Percentiles rank a stretch among this genome's conserved stretches.
Conservation (phyloP, 2,888 invertebrate genomes). For the Carcina quercana region DNA sequence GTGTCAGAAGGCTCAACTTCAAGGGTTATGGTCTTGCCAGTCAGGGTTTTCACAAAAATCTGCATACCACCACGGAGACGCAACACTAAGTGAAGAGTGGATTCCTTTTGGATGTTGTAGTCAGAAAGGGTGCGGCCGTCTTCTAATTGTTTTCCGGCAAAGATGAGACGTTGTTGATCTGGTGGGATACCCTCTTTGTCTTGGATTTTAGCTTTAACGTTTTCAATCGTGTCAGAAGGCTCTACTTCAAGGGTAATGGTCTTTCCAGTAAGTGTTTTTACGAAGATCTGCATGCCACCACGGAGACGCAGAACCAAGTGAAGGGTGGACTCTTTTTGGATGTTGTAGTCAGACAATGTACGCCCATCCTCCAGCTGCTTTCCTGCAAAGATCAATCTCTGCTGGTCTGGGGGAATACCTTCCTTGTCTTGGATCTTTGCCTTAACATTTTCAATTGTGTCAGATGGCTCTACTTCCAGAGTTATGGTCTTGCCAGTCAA, state of each 20-base stretch:
- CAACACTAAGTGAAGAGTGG: constrained; percentile 22
- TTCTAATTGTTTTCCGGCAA: constrained; percentile 21
- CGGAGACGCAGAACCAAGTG: constrained; percentile 18
- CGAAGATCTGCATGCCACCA: constrained; percentile 10
- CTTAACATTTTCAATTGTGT: constrained; percentile 23
- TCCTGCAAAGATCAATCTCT: constrained; percentile 21
- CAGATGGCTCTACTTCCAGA: constrained; percentile 19
- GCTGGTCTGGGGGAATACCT: constrained; percentile 23
- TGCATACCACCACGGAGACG: constrained; percentile 25
- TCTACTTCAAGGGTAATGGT: constrained; percentile 31
- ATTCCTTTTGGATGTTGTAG: constrained; percentile 25
- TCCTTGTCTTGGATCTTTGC: constrained; percentile 24
- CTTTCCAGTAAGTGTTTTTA: constrained; percentile 27
- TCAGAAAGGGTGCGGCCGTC: constrained; percentile 21
- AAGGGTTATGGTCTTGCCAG: constrained; percentile 23
- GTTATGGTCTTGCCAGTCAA: constrained; percentile 24
- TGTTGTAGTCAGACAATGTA: constrained; percentile 18
- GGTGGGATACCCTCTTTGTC: constrained; percentile 23
- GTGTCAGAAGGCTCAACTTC: constrained; percentile 21
- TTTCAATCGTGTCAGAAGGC: constrained; percentile 21
- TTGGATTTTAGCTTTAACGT: constrained; percentile 22
- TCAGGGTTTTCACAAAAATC: constrained; percentile 22
- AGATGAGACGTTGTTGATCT: constrained; percentile 21
- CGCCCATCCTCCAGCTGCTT: constrained; percentile 22
- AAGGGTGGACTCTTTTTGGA: constrained; percentile 19